Base-by-base conservation (phyloP, 2,113 vertebrate species). In the Callocephalon fimbriatum region DNA sequence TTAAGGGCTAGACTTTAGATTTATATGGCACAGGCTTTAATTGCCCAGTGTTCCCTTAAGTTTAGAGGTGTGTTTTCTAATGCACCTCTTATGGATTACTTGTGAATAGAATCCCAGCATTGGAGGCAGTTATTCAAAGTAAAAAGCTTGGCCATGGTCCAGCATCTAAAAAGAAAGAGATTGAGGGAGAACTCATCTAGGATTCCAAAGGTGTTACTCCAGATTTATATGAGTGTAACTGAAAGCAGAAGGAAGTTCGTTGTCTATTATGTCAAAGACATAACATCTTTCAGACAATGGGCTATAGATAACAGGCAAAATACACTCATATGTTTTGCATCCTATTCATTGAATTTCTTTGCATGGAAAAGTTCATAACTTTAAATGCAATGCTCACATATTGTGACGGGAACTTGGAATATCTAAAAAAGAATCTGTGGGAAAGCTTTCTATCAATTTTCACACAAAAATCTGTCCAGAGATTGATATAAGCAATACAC, bases 171-270 rank as follows among this genome's bases (percentile, higher is more conserved):
- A 91, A 73, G 51, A 87, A 50, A 73, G 70, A 95, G 48, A 76
- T 4, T 86, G 78, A 92, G 29, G 54, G 59, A 94, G 71, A 86
- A 82, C 32, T 93, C 87, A 66, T 90, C 89, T 91, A 4, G 6
- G 72, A 95, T 96, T 96, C 94, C 79, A 75, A 78, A 90, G 93
- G 95, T 95, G 95, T 88, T 92, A 59, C 25, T 94, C 72, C 82
- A 91, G 94, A 78, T 80, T 94, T 86, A 71, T 88, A 54, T 5
- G 45, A 77, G 16, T 27, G 44, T 81, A 95, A 92, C 54, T 37
- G 65, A 93, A 96, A 95, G 76, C 72, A 94, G 68, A 84, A 90
- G 79, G 88, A 88, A 96, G 38, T 77, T 77, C 7, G 9, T 83
- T 90, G 82, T 83, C 78, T 86, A 16, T 95, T 86, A 38, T 83